Evolutionary conservation across 2,113 vertebrate species (phyloP).

Genomic region (Clinocottus analis): DNA sequence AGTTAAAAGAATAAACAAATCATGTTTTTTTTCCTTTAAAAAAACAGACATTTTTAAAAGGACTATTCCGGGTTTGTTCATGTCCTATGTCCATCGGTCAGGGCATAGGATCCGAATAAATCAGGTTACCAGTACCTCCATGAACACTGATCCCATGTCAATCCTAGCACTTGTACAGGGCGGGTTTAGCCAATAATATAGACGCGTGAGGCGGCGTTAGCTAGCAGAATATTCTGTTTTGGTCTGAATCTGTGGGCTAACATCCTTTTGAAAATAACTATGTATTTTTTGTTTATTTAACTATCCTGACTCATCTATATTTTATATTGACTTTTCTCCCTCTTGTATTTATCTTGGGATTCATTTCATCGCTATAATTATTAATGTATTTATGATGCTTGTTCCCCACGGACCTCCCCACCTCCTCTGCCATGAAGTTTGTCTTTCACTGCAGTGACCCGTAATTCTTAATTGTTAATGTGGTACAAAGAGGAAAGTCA

Average conservation of each 20-base stretch:
- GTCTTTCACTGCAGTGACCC: slow-evolving; percentile 41
- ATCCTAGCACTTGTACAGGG: too few species aligned
- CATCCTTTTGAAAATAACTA: background rate
- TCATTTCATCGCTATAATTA: background rate
- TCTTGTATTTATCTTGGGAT: background rate
- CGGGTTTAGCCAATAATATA: too few species aligned
- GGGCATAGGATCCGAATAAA: too few species aligned
- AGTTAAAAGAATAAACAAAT: background rate
- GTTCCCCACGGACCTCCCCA: background rate
- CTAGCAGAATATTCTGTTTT: too few species aligned
- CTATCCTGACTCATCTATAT: background rate
- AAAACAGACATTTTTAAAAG: background rate
- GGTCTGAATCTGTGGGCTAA: too few species aligned
- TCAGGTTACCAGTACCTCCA: too few species aligned
- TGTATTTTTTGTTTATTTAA: background rate
- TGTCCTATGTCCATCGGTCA: too few species aligned
- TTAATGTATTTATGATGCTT: background rate
- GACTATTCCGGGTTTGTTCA: background rate
- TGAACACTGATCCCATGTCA: too few species aligned
- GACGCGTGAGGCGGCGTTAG: too few species aligned
- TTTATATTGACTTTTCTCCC: background rate
- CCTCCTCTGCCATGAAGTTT: background rate
- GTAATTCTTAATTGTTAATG: slow-evolving; percentile 49
- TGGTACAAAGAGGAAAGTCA: slow-evolving; percentile 51
- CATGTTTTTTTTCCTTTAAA: too few species aligned